A percentile compares a stretch with the other conserved stretches of the same genome.
Evolutionary conservation across 1,140 invertebrate species (phyloP).

Genomic region (Drosophila lini): DNA sequence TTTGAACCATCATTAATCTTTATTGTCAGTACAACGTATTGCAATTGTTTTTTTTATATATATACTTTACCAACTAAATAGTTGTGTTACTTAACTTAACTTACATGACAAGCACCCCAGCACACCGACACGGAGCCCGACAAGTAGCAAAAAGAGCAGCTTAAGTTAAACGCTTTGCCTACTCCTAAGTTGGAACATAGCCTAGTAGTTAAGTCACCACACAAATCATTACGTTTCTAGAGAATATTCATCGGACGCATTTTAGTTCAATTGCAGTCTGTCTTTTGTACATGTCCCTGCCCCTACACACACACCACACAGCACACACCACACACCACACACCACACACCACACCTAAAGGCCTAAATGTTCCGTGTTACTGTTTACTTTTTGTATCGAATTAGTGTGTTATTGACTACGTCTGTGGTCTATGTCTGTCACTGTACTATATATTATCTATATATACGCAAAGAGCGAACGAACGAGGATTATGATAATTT

Average conservation of each 20-base stretch:
- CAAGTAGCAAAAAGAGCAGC: constrained; percentile 9
- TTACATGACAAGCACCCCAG: constrained; percentile 32
- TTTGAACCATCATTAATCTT: constrained; percentile 34
- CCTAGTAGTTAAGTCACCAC: constrained; percentile 30
- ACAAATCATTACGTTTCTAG: constrained; percentile 32
- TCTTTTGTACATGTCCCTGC: background rate
- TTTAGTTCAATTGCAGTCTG: constrained; percentile 31
- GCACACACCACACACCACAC: background rate
- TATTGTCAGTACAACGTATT: constrained; percentile 43
- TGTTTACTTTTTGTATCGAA: constrained; percentile 31
- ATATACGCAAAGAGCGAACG: background rate
- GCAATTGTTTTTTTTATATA: constrained; percentile 33
- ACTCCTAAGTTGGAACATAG: constrained; percentile 15
- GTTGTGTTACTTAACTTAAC: constrained; percentile 55
- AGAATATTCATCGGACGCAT: constrained; percentile 23
- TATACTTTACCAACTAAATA: constrained; percentile 34
- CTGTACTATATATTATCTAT: constrained; percentile 24
- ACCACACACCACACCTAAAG: background rate
- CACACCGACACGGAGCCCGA: background rate
- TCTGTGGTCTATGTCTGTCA: constrained; percentile 13
- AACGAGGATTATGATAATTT: constrained; percentile 14
- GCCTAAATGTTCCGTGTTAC: constrained; percentile 17
- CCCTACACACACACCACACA: background rate
- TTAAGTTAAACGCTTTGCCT: constrained; percentile 33
- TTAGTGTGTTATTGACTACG: constrained; percentile 28